Evolutionary conservation across 2,888 invertebrate species (phyloP), one percentile per base, ranked within the genome.

Genomic region (Phyllotreta cruciferae): DNA sequence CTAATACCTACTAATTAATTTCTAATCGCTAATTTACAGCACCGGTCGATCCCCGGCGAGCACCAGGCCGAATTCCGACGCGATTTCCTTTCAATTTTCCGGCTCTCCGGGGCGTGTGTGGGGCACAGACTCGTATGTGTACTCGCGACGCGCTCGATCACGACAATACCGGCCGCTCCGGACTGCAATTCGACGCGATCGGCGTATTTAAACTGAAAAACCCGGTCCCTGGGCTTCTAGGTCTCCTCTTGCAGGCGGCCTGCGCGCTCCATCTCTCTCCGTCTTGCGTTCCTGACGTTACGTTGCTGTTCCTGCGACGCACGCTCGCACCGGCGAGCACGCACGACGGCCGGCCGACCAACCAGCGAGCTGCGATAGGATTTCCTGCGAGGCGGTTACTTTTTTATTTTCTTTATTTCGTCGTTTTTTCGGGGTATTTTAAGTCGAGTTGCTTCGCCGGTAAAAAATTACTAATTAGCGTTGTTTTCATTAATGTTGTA

Each of bases 151-250:
- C 24, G 24, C 24, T 24, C 24, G 24, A 24, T 3, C 24, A 24
- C 24, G 1, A 24, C 24, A 24, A 24, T 24, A 24, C 42, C 58
- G 54, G 37, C 39, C 56, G 44, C 44, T 56, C 44, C 42, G 57
- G 52, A 60, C 60, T 62, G 24, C 24, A 24, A 24, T 24, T 24
- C 24, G 24, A 24, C 68, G 56, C 38, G 38, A 8, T 52, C 52
- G 52, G 52, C 52, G 52, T 37, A n/a, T 9, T 13, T 52, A 14
- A 52, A 50, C 35, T 34, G 50, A 55, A 57, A 24, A 24, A 24
- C 24, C 57, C 49, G 39, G 49, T 71, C 71, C 74, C 74, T 74
- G 74, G 74, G 74, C 74, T 70, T 70, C 72, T 69, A 73, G 73
- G 71, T 69, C 70, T 70, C 70, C 50, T 24, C 24, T 24, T 57